Evolutionary conservation across 2,797 vertebrate species (phyloP), one percentile per base, ranked within the genome.

Genomic region (Lithobates pipiens): DNA sequence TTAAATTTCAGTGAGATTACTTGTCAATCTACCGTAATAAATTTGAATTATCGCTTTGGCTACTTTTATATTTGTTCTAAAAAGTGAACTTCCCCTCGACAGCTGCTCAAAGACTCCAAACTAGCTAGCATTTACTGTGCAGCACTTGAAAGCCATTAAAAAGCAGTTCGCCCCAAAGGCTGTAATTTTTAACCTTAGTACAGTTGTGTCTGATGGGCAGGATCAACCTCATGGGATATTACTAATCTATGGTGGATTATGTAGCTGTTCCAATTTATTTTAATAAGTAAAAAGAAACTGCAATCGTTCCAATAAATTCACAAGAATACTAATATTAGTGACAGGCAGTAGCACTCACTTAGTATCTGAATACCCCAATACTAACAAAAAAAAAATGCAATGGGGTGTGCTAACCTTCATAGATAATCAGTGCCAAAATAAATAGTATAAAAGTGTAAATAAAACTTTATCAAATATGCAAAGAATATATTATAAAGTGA

Each of bases 101-200:
- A 50, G n/a, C 72, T 50, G 3, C 25, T 15, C 2, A 42, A 72
- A 42, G 36, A 36, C 42, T 50, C 11, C 15, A 5, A 74, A n/a
- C 3, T 46, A 15, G 23, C 2, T 50, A n/a, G n/a, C 23, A 44
- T 44, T 74, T 74, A 74, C 44, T 25, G 72, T 16, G 42, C n/a
- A 29, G 5, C 10, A 16, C 72, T 74, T 27, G n/a, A 50, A 74
- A 74, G 9, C 25, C 39, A 74, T 74, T 74, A 74, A 29, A 27
- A 74, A 46, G 72, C 25, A 46, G n/a, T 74, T 46, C 16, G 21
- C 42, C 72, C 13, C 25, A 3, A 74, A 74, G 72, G 39, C 25
- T 15, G 44, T 74, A 46, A 74, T 74, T n/a, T 74, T 74, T 74
- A 44, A 74, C 39, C 50, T 50, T 46, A 10, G 72, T 74, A 74